phyloP scores from a whole-genome alignment of 1,140 invertebrate species.

The Caligus rogercresseyi region DNA sequence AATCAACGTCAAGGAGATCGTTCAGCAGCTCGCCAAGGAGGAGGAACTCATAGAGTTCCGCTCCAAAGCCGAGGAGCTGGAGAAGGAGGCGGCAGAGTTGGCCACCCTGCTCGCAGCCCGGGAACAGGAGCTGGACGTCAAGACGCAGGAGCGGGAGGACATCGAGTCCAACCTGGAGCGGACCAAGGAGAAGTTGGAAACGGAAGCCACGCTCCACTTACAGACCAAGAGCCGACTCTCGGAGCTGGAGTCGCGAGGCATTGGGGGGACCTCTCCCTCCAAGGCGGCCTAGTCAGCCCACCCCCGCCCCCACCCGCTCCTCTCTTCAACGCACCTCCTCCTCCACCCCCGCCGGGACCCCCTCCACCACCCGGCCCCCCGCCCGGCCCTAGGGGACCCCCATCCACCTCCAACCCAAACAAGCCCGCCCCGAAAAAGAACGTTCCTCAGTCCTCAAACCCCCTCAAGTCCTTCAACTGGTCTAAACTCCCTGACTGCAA shows the following conservation, averaged over 20 bases:
- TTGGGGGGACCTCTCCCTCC: slow-evolving; percentile 11
- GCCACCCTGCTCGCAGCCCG: slow-evolving; percentile 67
- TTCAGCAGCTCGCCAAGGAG: slow-evolving; percentile 77
- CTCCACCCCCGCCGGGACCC: slow-evolving; percentile 34
- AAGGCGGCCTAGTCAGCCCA: background rate
- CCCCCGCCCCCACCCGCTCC: slow-evolving; percentile 36
- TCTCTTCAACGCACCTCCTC: slow-evolving; percentile 29
- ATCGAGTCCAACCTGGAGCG: slow-evolving; percentile 59
- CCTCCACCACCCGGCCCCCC: slow-evolving; percentile 23
- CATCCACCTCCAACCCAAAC: slow-evolving; percentile 27
- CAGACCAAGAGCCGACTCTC: slow-evolving; percentile 61
- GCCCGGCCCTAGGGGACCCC: slow-evolving; percentile 10
- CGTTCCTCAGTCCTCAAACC: slow-evolving; percentile 53
- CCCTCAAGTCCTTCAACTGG: slow-evolving; percentile 95
- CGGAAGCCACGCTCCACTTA: slow-evolving; percentile 65
- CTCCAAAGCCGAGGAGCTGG: slow-evolving; percentile 65
- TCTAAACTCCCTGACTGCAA: slow-evolving; percentile 45
- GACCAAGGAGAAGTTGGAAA: slow-evolving; percentile 71
- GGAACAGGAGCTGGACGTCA: slow-evolving; percentile 75
- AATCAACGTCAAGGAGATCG: slow-evolving; percentile 78
- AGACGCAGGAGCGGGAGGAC: slow-evolving; percentile 78
- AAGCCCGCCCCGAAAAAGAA: slow-evolving; percentile 62
- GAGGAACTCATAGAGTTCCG: slow-evolving; percentile 72
- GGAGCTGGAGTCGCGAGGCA: slow-evolving; percentile 41
- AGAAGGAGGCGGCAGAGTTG: slow-evolving; percentile 71